A percentile compares a stretch with the other conserved stretches of the same genome.
Conservation (phyloP, 1,140 invertebrate genomes). For the Steinernema feltiae region DNA sequence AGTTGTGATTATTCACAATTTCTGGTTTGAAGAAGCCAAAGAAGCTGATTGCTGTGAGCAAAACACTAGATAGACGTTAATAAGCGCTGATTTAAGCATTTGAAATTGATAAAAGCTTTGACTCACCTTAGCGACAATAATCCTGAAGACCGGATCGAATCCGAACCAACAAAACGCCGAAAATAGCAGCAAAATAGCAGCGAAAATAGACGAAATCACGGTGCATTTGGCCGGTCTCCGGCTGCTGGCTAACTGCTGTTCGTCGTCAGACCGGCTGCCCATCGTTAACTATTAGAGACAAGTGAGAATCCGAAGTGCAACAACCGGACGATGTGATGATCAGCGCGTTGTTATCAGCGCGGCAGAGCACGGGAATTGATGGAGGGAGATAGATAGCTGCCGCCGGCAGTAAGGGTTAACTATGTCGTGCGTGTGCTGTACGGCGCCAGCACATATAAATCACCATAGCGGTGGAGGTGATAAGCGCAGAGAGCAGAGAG, state of each 20-base stretch:
- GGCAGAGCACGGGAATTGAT: neutral
- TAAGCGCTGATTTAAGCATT: too few relatives aligned
- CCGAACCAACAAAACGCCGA: neutral
- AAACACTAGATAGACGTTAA: too few relatives aligned
- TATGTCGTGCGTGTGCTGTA: slow-evolving; percentile 12
- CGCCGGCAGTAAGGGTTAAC: neutral
- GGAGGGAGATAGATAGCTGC: neutral
- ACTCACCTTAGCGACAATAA: neutral
- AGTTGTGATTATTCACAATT: too few relatives aligned
- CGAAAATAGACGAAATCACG: neutral
- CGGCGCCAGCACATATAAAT: too few relatives aligned
- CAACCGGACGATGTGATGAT: neutral
- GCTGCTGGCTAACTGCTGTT: too few relatives aligned
- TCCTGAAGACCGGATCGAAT: neutral
- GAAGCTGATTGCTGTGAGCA: too few relatives aligned
- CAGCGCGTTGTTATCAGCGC: neutral
- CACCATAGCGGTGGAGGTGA: too few relatives aligned
- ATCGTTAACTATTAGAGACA: neutral
- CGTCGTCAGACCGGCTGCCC: neutral
- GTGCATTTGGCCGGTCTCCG: neutral
- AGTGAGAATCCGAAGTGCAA: neutral
- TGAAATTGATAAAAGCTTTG: neutral
- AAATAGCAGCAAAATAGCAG: neutral
- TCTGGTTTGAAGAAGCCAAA: too few relatives aligned
- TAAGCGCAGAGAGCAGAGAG: too few relatives aligned